Percentiles rank a stretch among this genome's conserved stretches.
Conservation (phyloP, 2,888 invertebrate genomes). For the Heliconius hortense region DNA sequence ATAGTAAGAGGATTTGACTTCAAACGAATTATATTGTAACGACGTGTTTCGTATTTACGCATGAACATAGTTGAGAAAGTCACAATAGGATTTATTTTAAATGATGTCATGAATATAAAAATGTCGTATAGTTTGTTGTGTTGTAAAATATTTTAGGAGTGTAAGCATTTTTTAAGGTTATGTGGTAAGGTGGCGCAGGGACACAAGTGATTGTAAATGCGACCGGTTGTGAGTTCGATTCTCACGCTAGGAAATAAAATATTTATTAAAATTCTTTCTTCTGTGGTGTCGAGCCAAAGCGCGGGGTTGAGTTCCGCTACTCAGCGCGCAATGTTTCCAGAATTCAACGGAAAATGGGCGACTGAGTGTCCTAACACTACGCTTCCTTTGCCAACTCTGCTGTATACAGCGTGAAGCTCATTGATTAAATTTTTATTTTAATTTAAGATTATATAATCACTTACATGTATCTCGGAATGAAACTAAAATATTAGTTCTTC, state of each 20-base stretch:
- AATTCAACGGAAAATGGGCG: too few species aligned
- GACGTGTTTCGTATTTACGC: not conserved
- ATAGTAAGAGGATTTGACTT: constrained; percentile 25
- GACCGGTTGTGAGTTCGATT: too few species aligned
- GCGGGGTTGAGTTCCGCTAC: too few species aligned
- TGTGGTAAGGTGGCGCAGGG: too few species aligned
- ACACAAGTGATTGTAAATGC: too few species aligned
- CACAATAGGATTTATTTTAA: constrained; percentile 1
- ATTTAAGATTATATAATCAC: not conserved
- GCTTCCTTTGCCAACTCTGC: too few species aligned
- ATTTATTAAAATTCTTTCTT: too few species aligned
- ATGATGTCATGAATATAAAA: not conserved
- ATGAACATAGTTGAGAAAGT: constrained; percentile 4
- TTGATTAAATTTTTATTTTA: not conserved
- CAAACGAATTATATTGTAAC: constrained; percentile 16
- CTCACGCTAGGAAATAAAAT: too few species aligned
- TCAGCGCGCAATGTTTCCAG: too few species aligned
- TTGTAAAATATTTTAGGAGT: not conserved
- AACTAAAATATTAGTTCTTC: not conserved
- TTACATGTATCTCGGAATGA: not conserved
- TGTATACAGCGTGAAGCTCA: too few species aligned
- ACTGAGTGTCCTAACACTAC: too few species aligned
- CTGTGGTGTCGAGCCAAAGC: too few species aligned
- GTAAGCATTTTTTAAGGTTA: not conserved
- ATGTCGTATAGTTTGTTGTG: not conserved